Base-by-base conservation (phyloP, 2,113 vertebrate species). In the Emydocephalus ijimae region DNA sequence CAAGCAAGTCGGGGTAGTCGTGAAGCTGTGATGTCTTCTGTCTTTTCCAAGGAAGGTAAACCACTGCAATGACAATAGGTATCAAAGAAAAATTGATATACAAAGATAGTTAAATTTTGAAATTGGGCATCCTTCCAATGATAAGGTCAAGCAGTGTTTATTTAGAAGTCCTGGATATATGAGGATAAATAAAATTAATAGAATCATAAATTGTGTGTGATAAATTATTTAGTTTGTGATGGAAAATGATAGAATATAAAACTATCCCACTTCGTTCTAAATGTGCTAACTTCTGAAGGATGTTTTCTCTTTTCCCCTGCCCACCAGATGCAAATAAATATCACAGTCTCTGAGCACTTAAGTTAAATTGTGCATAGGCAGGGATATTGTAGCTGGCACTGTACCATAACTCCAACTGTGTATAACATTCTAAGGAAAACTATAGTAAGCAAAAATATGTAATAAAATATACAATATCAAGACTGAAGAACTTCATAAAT, bases 401-500 rank as follows among this genome's bases (percentile, higher is more conserved):
- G 90, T 52, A 92, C 39, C 85, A 26, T 85, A 45, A 91, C 85
- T 92, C 85, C 21, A 94, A 74, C 93, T 93, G 34, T 89, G 24
- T 85, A 12, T 34, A 86, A 54, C 87, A 86, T 34, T 39, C 88
- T 91, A 94, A 92, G 86, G 61, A 45, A 91, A 91, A 92, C 48
- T 95, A 94, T 94, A 92, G 86, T 93, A 64, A n/a, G 5, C 50
- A 94, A 86, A 89, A 89, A 50, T n/a, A 96, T 69, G 64, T 34
- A 69, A 69, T n/a, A 95, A 93, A 50, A 87, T 91, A 91, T 91
- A 90, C 95, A 92, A 1, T 93, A 34, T 92, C 20, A 88, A 95
- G 89, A 95, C 92, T 95, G 87, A 95, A 96, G 90, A 95, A 91
- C 89, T 94, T 97, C 93, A 96, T 92, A 92, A 97, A 93, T 52